Conservation (phyloP, 1,140 invertebrate species). For the Theocolax elegans region DNA sequence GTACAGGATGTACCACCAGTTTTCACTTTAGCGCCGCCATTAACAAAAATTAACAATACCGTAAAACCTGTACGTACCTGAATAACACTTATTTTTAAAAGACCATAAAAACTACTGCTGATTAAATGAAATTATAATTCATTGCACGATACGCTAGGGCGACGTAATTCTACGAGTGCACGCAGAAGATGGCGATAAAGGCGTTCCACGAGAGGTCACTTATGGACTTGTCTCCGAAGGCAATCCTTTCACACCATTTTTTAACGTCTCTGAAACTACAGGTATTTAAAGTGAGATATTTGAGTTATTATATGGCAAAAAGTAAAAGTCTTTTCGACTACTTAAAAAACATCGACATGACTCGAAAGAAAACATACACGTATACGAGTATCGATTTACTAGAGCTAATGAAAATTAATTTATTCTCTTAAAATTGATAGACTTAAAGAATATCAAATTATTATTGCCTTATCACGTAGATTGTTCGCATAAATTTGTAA, state of each 20-base stretch:
- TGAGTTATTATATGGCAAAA: too few species aligned
- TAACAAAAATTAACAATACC: slow-evolving; percentile 73
- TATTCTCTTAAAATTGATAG: too few species aligned
- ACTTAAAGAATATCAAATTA: too few species aligned
- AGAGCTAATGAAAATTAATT: too few species aligned
- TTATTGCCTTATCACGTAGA: too few species aligned
- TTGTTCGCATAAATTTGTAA: too few species aligned
- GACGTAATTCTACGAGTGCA: slow-evolving; percentile 76
- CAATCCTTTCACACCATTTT: slow-evolving; percentile 85
- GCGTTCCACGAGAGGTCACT: slow-evolving; percentile 81
- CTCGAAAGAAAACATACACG: too few species aligned
- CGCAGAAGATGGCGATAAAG: slow-evolving; percentile 91
- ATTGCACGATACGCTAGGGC: slow-evolving; percentile 67
- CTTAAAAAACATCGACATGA: too few species aligned
- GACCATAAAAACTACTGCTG: not conserved
- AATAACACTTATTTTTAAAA: not conserved
- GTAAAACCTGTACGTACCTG: slow-evolving; percentile 57
- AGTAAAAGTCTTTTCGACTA: too few species aligned
- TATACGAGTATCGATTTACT: too few species aligned
- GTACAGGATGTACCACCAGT: slow-evolving; percentile 88
- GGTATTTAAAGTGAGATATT: slow-evolving; percentile 67
- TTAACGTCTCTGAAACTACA: slow-evolving; percentile 83
- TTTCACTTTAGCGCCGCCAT: slow-evolving; percentile 82
- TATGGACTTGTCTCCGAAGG: slow-evolving; percentile 86
- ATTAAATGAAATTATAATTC: too few species aligned